A percentile compares a stretch with the other conserved stretches of the same genome.
These are phyloP conservation scores for Eumacrocentrus americanus DNA, from an alignment of 2,888 invertebrate genomes.

Conservation along the genomic window DNA sequence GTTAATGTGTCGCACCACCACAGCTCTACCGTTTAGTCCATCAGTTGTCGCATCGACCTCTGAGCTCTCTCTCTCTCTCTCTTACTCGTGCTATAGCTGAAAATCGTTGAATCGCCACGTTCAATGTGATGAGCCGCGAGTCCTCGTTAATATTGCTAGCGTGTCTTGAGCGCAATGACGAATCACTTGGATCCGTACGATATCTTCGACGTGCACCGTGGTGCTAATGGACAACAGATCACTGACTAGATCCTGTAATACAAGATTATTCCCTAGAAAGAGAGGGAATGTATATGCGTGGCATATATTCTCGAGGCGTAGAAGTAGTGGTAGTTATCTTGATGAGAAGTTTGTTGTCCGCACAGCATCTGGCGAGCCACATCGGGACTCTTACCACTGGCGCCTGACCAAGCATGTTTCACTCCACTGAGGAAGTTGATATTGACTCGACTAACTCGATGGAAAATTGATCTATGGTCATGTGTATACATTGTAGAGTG, in stretches of 20 bases:
- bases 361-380: not conserved
- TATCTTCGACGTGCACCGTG: too few species aligned
- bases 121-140: slow-evolving; percentile 9
- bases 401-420: not conserved
- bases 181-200: too few species aligned
- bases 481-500: not conserved
- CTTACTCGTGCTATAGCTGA: not conserved
- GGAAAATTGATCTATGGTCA: not conserved
- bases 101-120: slow-evolving; percentile 21
- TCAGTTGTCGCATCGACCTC: slow-evolving; percentile 19
- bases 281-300: not conserved
- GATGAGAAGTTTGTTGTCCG: not conserved
- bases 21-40: slow-evolving; percentile 17
- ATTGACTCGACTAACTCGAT: not conserved
- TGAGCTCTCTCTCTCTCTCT: not conserved
- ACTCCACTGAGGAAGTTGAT: not conserved
- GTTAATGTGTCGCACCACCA: slow-evolving; percentile 14
- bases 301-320: not conserved
- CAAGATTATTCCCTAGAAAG: too few species aligned
- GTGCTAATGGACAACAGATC: too few species aligned
- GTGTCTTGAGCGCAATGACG: too few species aligned
- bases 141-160: slow-evolving; percentile 9
- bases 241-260: too few species aligned
- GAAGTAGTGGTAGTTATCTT: not conserved
- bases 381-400: slow-evolving; percentile 11